Conservation (phyloP, 1,140 invertebrate species). For the Rhopalosiphum padi region DNA sequence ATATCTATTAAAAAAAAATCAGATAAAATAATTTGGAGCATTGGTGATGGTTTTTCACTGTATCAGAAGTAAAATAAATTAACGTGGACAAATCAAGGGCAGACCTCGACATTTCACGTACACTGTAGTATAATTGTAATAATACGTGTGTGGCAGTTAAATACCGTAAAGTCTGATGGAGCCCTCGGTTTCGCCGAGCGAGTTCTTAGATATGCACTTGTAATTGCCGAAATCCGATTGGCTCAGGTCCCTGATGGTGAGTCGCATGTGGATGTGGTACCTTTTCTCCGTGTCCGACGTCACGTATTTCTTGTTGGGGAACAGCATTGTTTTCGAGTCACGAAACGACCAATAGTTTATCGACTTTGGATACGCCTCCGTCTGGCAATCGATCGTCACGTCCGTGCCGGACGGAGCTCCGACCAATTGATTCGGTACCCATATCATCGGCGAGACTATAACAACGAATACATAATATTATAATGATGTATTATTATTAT, state of each 20-base stretch:
- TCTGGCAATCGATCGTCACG: conserved; percentile 91
- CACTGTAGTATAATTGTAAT: neutral
- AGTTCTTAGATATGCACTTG: conserved; percentile 90
- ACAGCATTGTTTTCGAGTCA: conserved; percentile 54
- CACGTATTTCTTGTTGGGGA: conserved; percentile 71
- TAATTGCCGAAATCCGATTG: conserved; percentile 83
- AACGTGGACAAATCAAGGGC: no score
- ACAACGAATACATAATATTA: neutral
- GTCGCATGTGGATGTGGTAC: conserved; percentile 84
- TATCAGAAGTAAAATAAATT: no score
- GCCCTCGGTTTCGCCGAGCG: conserved; percentile 89
- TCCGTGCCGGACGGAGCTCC: conserved; percentile 86
- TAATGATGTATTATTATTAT: no score
- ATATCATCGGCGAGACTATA: conserved; percentile 89
- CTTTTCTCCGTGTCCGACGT: conserved; percentile 80
- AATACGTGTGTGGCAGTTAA: conserved; percentile 60
- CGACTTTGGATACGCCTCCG: conserved; percentile 88
- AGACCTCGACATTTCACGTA: neutral
- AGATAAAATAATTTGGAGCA: neutral
- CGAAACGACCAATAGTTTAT: conserved; percentile 82
- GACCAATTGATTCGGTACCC: conserved; percentile 89
- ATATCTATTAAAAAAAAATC: neutral
- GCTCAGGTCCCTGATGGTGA: conserved; percentile 81
- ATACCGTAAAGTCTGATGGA: conserved; percentile 91
- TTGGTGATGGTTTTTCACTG: no score